Percentiles rank a stretch among this genome's conserved stretches.
phyloP scores from a whole-genome alignment of 2,113 vertebrate genomes.

The Tauraco erythrolophus region DNA sequence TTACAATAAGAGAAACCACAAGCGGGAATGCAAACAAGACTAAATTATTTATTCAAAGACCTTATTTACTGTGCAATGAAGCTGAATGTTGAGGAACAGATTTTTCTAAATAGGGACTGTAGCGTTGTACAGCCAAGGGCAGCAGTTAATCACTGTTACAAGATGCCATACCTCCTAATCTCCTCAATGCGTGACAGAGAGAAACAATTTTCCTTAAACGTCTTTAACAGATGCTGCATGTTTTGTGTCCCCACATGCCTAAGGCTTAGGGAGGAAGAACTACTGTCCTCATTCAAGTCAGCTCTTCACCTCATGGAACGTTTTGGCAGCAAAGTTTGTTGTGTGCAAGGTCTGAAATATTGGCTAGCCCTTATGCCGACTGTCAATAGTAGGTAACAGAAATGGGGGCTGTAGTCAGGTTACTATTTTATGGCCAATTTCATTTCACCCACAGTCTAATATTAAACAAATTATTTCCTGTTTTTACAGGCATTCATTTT shows the following conservation, averaged over 20 bases:
- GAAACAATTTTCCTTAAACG: not conserved
- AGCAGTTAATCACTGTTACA: not conserved
- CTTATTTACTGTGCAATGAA: not conserved
- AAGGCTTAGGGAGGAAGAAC: not conserved
- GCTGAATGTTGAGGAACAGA: not conserved
- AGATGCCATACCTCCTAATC: not conserved
- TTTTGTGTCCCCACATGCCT: not conserved
- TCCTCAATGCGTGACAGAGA: not conserved
- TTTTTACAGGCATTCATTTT: not conserved
- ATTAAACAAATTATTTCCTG: not conserved
- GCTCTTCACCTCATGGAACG: not conserved
- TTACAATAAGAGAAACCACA: not conserved
- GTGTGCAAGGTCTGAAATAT: not conserved
- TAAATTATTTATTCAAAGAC: not conserved
- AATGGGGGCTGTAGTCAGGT: not conserved
- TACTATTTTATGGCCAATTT: not conserved
- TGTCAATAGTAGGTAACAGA: not conserved
- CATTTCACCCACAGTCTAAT: not conserved
- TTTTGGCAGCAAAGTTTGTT: not conserved
- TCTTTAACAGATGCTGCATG: not conserved
- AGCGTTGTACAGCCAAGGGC: not conserved
- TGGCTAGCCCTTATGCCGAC: not conserved
- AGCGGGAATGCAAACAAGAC: not conserved
- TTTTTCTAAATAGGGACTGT: not conserved
- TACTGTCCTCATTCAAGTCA: not conserved